A percentile compares a stretch with the other conserved stretches of the same genome.
Evolutionary conservation across 1,140 invertebrate species (phyloP).

Genomic region (Propsilocerus akamusi): DNA sequence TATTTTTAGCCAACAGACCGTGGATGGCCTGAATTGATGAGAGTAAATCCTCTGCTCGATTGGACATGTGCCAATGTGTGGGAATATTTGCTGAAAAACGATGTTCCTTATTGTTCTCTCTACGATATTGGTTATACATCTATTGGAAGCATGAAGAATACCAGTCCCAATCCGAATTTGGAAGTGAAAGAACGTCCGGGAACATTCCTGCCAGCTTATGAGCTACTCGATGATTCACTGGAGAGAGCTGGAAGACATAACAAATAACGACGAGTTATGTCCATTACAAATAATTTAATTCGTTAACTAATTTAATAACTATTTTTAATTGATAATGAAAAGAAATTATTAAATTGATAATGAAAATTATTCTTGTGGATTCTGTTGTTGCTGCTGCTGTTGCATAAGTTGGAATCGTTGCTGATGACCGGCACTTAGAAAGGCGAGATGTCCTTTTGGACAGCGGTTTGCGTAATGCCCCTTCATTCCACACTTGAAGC

Average conservation of each 20-base stretch:
- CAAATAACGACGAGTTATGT: too few relatives aligned
- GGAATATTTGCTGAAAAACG: constrained; percentile 57
- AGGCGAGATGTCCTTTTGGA: constrained; percentile 90
- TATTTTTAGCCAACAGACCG: constrained; percentile 52
- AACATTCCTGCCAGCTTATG: constrained; percentile 60
- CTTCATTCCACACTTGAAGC: constrained; percentile 95
- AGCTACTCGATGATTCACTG: constrained; percentile 38
- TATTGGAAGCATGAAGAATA: constrained; percentile 59
- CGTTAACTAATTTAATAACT: too few relatives aligned
- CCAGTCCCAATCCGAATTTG: constrained; percentile 58
- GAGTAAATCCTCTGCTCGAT: constrained; percentile 72
- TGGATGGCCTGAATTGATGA: constrained; percentile 72
- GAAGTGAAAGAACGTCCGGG: constrained; percentile 28
- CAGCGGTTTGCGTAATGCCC: constrained; percentile 99
- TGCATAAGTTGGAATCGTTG: neutral
- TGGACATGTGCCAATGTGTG: constrained; percentile 84
- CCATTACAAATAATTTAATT: too few relatives aligned
- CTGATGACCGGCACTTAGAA: constrained; percentile 52
- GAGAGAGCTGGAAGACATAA: constrained; percentile 64
- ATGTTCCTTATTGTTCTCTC: constrained; percentile 72
- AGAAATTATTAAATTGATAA: too few relatives aligned
- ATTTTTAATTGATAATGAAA: too few relatives aligned
- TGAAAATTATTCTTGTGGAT: too few relatives aligned
- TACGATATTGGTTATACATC: constrained; percentile 87
- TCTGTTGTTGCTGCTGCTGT: neutral